Base-by-base conservation (phyloP, 2,888 invertebrate genomes). In the Amiota communis region DNA sequence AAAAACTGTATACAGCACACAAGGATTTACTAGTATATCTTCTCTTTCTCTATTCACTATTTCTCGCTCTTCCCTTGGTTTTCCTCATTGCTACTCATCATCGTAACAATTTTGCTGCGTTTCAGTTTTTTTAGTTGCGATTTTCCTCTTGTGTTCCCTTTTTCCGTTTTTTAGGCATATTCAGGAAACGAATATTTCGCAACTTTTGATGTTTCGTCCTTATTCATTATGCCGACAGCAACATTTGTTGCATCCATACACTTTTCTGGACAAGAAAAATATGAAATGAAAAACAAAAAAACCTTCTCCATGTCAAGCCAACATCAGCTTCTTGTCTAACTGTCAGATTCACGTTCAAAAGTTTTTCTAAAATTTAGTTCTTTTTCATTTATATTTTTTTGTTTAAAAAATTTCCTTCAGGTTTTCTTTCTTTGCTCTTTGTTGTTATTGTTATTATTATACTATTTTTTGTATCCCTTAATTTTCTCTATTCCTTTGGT, bases 251-350 rank as follows among this genome's bases (percentile, higher is more conserved):
- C 64, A 47, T 48, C 15, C 15, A 10, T n/a, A 57, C 59, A 59
- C 46, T 46, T 64, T 70, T 76, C 63, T 67, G 57, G 72, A 76
- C 9, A 53, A 53, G 8, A 53, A 53, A 53, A 53, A 13, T 53
- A 53, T 53, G 8, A 53, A 73, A 23, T 23, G 23, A 23, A 23
- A 23, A 23, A 23, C 23, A 23, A 23, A 23, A n/a, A 82, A 78
- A 36, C 3, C 36, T 36, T 36, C 78, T 77, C 74, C 78, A 75
- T 74, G 78, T 78, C 79, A 77, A 73, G 74, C 74, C 78, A 77
- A 70, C 74, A 83, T 71, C 78, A 75, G 79, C 64, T 74, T 72
- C 51, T 72, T 77, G 75, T 76, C 75, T 53, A 68, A 56, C 70
- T 71, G 79, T 74, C 74, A 72, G 72, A 64, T 48, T 64, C 64